These are phyloP conservation scores for Trigoniulus corallinus DNA, from an alignment of 1,140 invertebrate species.

Conservation along the genomic window DNA sequence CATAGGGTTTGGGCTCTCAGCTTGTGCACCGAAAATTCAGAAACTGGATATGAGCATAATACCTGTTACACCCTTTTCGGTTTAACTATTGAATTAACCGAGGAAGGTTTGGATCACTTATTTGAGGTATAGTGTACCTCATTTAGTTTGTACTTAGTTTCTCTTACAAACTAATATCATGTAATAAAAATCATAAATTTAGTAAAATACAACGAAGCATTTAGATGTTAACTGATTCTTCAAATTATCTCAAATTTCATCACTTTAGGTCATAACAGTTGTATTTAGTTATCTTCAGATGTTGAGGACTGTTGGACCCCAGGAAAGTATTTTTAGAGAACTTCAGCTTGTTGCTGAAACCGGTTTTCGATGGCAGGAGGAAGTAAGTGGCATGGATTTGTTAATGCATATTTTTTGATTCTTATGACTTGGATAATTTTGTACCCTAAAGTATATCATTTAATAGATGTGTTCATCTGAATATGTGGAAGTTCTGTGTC, in stretches of 20 bases:
- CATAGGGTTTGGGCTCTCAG: slow-evolving; percentile 60
- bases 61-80: slow-evolving; percentile 54
- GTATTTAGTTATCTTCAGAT: slow-evolving; percentile 58
- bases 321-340: slow-evolving; percentile 54
- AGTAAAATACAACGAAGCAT: neutral
- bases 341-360: slow-evolving; percentile 48
- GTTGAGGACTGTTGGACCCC: slow-evolving; percentile 38
- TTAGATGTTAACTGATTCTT: slow-evolving; percentile 11
- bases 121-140: slow-evolving; percentile 31
- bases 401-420: too few relatives aligned
- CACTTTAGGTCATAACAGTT: slow-evolving; percentile 39
- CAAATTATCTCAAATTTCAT: slow-evolving; percentile 12
- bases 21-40: slow-evolving; percentile 53
- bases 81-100: slow-evolving; percentile 55
- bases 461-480: slow-evolving; percentile 42
- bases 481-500: slow-evolving; percentile 56
- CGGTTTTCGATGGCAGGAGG: slow-evolving; percentile 15
- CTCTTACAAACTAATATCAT: neutral
- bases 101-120: slow-evolving; percentile 53
- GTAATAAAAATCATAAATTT: slow-evolving; percentile 3
- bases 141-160: neutral
- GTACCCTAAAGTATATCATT: neutral
- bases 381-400: neutral
- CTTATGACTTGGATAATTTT: neutral
- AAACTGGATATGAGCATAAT: slow-evolving; percentile 55